A percentile compares a stretch with the other conserved stretches of the same genome.
These are phyloP conservation scores for Poecile montanus DNA, from an alignment of 2,797 vertebrate species.

Conservation along the genomic window DNA sequence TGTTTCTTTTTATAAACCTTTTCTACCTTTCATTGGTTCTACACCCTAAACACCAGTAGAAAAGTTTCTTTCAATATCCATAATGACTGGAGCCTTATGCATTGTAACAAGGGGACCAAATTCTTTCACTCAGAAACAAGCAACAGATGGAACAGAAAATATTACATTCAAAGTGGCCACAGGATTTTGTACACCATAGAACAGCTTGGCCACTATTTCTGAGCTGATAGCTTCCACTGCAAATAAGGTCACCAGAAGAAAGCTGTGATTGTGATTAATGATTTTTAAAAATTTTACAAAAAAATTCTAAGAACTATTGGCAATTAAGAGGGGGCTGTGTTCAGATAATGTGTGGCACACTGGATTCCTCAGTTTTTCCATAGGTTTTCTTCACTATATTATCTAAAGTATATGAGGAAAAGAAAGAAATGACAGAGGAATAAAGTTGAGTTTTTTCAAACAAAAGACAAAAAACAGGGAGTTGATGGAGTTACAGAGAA, in stretches of 20 bases:
- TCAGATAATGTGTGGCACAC: background rate
- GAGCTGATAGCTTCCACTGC: background rate
- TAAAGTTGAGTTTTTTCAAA: background rate
- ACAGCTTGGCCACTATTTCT: background rate
- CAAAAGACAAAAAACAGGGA: background rate
- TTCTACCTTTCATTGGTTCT: background rate
- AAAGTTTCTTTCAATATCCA: background rate
- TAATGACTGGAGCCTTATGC: background rate
- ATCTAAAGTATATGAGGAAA: background rate
- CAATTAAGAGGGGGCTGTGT: background rate
- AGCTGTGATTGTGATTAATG: background rate
- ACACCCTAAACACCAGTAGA: background rate
- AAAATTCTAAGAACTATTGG: background rate
- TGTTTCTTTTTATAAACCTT: background rate
- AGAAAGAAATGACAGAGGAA: background rate
- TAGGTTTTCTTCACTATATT: background rate
- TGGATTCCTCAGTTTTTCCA: background rate
- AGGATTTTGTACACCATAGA: rapidly evolving
- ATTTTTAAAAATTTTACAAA: background rate
- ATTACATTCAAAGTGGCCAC: background rate
- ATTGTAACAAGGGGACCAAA: background rate
- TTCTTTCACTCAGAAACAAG: background rate
- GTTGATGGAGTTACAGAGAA: background rate
- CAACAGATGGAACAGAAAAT: background rate
- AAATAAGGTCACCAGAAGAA: background rate